These are phyloP conservation scores for Cyanoderma ruficeps DNA, from an alignment of 2,113 vertebrate genomes.

Conservation along the genomic window DNA sequence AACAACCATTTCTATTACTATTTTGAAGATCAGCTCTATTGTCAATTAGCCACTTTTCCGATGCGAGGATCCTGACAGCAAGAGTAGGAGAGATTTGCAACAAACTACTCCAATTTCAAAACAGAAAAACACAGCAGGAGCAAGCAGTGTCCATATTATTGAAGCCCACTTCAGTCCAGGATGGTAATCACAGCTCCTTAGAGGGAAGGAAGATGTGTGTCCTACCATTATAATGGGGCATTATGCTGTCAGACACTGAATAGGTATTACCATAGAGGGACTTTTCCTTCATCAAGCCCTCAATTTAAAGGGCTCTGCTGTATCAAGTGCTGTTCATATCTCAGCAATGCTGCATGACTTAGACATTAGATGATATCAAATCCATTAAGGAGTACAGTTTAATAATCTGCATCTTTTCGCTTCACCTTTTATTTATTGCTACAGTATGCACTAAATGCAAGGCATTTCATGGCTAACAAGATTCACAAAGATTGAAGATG, in stretches of 20 bases:
- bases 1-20: background rate
- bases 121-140: slow-evolving; percentile 21
- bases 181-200: background rate
- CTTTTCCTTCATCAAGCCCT: slow-evolving; percentile 19
- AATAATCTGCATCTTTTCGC: slow-evolving; percentile 37
- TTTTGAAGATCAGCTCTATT: background rate
- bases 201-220: slow-evolving; percentile 33
- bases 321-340: slow-evolving; percentile 1
- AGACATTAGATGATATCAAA: slow-evolving; percentile 33
- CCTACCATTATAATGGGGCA: slow-evolving; percentile 5
- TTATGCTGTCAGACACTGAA: slow-evolving; percentile 15
- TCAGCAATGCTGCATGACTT: background rate
- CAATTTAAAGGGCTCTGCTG: slow-evolving; percentile 14
- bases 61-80: background rate
- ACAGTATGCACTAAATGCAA: slow-evolving; percentile 29
- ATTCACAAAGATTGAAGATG: slow-evolving; percentile 5
- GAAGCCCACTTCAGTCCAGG: background rate
- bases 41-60: background rate
- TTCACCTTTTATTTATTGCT: slow-evolving; percentile 50
- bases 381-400: slow-evolving; percentile 37
- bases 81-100: background rate
- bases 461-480: slow-evolving; percentile 19
- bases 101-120: slow-evolving; percentile 18
- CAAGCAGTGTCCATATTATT: slow-evolving; percentile 1
- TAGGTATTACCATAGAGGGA: slow-evolving; percentile 2